Base-by-base conservation (phyloP, 1,140 invertebrate species). In the Oscheius sp. region DNA sequence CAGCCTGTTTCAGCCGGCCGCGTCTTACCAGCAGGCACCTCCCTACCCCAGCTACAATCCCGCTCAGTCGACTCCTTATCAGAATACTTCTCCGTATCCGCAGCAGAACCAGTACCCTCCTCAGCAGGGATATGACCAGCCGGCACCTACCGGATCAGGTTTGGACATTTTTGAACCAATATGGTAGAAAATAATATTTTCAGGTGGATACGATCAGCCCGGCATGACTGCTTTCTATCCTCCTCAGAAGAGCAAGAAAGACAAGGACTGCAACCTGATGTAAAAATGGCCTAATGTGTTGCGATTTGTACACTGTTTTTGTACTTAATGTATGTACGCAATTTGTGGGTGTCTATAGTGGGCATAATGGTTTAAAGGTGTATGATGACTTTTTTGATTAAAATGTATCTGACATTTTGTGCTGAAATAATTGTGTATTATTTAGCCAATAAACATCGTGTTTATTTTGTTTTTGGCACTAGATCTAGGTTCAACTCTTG, bases 161-260 rank as follows among this genome's bases (percentile, higher is more conserved):
- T 23, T n/a, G n/a, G n/a, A n/a, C n/a, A n/a, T n/a, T n/a, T n/a
- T n/a, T n/a, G n/a, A n/a, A n/a, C n/a, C n/a, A n/a, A n/a, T n/a
- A n/a, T n/a, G n/a, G n/a, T n/a, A n/a, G n/a, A n/a, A n/a, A n/a
- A n/a, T n/a, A n/a, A n/a, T 62, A n/a, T 23, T 66, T 67, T 29
- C 62, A 62, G 71, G 58, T n/a, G 31, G 59, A 18, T 61, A 69
- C 49, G 59, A 31, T 65, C 71, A 73, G 23, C 61, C 49, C 18
- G 74, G 74, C 26, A 76, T 77, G 45, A 36, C 70, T 23, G 66
- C 76, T 23, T 75, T 72, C 68, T 77, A 77, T 68, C 76, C 76
- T 55, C 77, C 76, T 36, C 38, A 76, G 28, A 59, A 70, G 42
- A 7, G 69, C 23, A 31, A 74, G 31, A 76, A 77, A 74, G 77